These are phyloP conservation scores for Agrotis clavis DNA, from an alignment of 2,888 invertebrate species.

Conservation along the genomic window DNA sequence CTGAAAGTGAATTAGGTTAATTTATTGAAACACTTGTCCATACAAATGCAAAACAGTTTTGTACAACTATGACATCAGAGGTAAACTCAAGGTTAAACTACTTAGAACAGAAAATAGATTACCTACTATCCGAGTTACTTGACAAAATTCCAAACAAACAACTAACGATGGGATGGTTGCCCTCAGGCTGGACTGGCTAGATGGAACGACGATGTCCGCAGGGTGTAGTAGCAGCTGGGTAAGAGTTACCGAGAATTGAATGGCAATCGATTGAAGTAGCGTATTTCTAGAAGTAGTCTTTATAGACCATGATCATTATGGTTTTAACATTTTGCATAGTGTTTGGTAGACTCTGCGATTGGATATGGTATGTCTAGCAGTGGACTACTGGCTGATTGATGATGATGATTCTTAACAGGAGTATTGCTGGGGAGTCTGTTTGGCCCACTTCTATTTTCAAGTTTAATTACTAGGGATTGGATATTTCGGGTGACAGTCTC, in stretches of 20 bases:
- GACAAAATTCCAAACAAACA: background rate
- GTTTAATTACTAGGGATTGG: background rate
- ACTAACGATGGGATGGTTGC: no score
- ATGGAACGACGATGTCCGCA: no score
- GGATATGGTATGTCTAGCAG: no score
- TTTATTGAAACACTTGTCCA: slow-evolving; percentile 34
- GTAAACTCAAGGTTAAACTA: slow-evolving; percentile 21
- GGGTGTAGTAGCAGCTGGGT: background rate
- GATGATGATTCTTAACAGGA: no score
- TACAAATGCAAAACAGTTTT: slow-evolving; percentile 8
- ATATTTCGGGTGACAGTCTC: background rate
- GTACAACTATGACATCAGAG: background rate
- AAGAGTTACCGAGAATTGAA: background rate
- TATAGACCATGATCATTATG: background rate
- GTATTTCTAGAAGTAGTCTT: background rate
- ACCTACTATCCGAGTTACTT: background rate
- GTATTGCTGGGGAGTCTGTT: background rate
- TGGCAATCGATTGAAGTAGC: no score
- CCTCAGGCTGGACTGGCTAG: background rate
- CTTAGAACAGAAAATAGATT: slow-evolving; percentile 1
- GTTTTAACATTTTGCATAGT: background rate
- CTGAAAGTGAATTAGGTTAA: slow-evolving; percentile 21
- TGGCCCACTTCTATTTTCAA: background rate
- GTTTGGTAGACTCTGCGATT: no score
- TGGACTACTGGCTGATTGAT: no score